Conservation (phyloP, 2,113 vertebrate genomes). For the Sminthopsis crassicaudata region DNA sequence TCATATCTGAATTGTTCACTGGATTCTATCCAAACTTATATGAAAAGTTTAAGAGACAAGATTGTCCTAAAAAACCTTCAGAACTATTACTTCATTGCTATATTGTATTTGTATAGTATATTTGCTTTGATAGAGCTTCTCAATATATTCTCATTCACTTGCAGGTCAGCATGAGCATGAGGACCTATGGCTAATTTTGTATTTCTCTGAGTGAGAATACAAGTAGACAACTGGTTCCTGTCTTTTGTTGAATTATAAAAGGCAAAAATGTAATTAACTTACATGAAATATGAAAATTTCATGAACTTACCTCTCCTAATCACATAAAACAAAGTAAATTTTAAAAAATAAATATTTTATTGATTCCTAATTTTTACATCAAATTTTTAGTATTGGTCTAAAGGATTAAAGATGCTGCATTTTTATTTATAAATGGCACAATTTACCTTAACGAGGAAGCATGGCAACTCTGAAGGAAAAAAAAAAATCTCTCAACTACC, state of each 20-base stretch:
- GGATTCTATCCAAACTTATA: conserved; percentile 66
- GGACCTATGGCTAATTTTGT: conserved; percentile 37
- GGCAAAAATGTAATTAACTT: conserved; percentile 38
- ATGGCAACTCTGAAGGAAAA: neutral
- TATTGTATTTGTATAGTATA: conserved; percentile 31
- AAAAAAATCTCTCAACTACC: neutral
- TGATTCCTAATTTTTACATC: neutral
- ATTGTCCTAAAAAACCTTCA: conserved; percentile 65
- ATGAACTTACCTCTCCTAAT: conserved; percentile 26
- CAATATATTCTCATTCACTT: conserved; percentile 49
- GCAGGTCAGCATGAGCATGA: conserved; percentile 13
- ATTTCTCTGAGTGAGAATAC: conserved; percentile 31
- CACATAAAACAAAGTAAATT: neutral
- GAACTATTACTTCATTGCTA: conserved; percentile 51
- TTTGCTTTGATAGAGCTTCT: conserved; percentile 48
- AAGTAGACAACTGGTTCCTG: conserved; percentile 12
- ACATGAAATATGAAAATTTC: conserved; percentile 45
- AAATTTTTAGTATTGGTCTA: neutral
- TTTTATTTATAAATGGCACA: neutral
- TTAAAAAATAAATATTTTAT: conserved; percentile 18
- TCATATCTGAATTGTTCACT: conserved; percentile 67
- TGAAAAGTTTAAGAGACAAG: conserved; percentile 69
- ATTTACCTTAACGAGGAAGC: neutral
- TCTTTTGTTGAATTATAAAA: conserved; percentile 42
- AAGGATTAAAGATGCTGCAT: neutral